Evolutionary conservation across 2,888 invertebrate genomes (phyloP).

Genomic region (Panopea generosa): DNA sequence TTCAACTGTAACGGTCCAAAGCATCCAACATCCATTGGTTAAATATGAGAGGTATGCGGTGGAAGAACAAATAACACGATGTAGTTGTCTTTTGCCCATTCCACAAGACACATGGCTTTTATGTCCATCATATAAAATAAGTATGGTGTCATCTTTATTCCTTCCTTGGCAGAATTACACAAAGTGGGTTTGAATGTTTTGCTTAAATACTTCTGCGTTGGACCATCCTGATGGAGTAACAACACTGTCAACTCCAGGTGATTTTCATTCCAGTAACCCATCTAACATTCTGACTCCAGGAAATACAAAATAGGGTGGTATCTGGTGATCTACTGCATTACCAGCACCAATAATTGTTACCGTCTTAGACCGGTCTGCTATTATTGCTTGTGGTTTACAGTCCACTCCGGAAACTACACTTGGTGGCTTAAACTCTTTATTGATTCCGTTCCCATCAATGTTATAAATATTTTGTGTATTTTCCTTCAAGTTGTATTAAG

Average conservation of each 20-base stretch:
- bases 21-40: slow-evolving; percentile 31
- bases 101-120: slow-evolving; percentile 17
- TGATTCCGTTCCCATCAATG: slow-evolving; percentile 43
- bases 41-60: slow-evolving; percentile 29
- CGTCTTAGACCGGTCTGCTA: slow-evolving; percentile 10
- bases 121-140: slow-evolving; percentile 28
- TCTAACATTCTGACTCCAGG: slow-evolving; percentile 34
- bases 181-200: slow-evolving; percentile 24
- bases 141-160: background rate
- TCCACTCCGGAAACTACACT: slow-evolving; percentile 17
- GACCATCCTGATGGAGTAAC: slow-evolving; percentile 33
- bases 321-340: slow-evolving; percentile 27
- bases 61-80: slow-evolving; percentile 37
- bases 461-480: slow-evolving; percentile 38
- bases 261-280: too few relatives aligned
- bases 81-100: slow-evolving; percentile 29
- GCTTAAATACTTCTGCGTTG: slow-evolving; percentile 24
- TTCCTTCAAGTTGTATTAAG: slow-evolving; percentile 28
- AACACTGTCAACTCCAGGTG: slow-evolving; percentile 4
- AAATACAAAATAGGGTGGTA: slow-evolving; percentile 43
- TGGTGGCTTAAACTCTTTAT: slow-evolving; percentile 27
- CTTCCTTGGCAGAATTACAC: slow-evolving; percentile 11
- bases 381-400: slow-evolving; percentile 1
- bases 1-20: slow-evolving; percentile 32
- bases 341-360: slow-evolving; percentile 36